A percentile compares a stretch with the other conserved stretches of the same genome.
Conservation (phyloP, 2,113 vertebrate genomes). For the Brienomyrus brachyistius region DNA sequence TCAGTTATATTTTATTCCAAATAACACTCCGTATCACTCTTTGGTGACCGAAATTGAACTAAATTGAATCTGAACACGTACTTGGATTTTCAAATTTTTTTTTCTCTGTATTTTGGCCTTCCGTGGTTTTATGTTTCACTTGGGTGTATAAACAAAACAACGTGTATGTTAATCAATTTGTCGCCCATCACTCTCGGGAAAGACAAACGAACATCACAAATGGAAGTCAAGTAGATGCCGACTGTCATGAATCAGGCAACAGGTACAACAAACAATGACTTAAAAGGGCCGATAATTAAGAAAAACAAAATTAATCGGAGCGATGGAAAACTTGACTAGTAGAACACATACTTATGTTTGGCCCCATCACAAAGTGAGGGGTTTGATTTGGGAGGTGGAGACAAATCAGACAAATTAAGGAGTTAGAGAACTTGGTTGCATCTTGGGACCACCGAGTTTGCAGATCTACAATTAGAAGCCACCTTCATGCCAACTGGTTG, state of each 20-base stretch:
- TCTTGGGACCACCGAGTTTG: background rate
- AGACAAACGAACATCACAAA: background rate
- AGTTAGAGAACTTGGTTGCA: background rate
- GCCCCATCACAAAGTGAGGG: background rate
- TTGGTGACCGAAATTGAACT: background rate
- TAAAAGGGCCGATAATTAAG: background rate
- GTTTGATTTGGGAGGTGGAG: background rate
- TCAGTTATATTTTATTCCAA: background rate
- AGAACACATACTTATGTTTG: background rate
- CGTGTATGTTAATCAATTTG: background rate
- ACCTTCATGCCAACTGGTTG: background rate
- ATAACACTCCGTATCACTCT: background rate
- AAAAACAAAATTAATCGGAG: background rate
- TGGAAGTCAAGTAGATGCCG: background rate
- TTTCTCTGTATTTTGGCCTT: background rate
- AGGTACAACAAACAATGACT: background rate
- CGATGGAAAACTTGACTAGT: background rate
- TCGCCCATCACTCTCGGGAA: background rate
- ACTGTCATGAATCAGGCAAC: background rate
- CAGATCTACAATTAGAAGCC: background rate
- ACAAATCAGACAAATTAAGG: background rate
- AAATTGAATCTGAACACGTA: background rate
- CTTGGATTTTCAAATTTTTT: background rate
- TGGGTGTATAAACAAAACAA: background rate
- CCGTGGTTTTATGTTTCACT: background rate